Conservation (phyloP, 2,113 vertebrate genomes). For the Candoia aspera region DNA sequence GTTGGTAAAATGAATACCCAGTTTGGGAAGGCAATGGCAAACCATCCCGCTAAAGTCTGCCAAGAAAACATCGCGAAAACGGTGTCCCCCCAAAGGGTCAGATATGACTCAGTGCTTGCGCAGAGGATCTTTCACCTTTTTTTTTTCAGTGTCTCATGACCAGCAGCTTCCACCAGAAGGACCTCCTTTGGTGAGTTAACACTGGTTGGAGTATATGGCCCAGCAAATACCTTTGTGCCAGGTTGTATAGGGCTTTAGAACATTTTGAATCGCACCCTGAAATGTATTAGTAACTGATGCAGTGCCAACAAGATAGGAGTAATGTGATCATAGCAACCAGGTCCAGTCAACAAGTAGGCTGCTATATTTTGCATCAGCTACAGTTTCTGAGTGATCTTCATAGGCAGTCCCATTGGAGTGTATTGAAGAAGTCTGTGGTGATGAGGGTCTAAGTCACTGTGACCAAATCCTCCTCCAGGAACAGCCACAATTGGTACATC, state of each 20-base stretch:
- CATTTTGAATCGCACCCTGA: not conserved
- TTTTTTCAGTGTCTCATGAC: no score
- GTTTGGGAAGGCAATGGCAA: no score
- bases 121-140: no score
- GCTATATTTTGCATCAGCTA: not conserved
- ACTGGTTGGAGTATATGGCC: not conserved
- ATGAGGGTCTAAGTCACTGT: not conserved
- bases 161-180: not conserved
- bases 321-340: not conserved
- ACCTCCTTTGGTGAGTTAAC: not conserved
- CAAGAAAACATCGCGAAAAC: no score
- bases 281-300: not conserved
- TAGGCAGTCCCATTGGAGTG: not conserved
- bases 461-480: no score
- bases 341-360: not conserved
- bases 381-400: not conserved
- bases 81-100: no score
- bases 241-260: not conserved
- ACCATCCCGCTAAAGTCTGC: no score
- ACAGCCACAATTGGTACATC: no score
- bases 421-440: not conserved
- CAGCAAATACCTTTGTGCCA: not conserved
- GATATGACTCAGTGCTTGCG: no score
- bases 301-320: not conserved
- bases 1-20: no score